Percentiles rank a stretch among this genome's conserved stretches.
Evolutionary conservation across 53 echinoderm and acorn worm genomes (phyloP).

Genomic region (Echinarachnius parma): DNA sequence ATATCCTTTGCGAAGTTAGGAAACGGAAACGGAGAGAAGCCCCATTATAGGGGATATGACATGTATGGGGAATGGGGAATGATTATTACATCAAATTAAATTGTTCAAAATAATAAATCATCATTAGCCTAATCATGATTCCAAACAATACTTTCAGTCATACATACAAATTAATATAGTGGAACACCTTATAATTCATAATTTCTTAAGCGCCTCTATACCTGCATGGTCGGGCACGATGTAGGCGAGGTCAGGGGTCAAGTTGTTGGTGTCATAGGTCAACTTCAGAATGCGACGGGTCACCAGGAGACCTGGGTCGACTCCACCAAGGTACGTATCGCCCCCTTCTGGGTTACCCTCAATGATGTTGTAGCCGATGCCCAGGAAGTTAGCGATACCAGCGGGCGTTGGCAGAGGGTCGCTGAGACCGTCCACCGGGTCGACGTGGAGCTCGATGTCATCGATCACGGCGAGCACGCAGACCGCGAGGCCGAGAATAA

Average conservation of each 20-base stretch:
- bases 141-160: no score
- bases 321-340: slow-evolving; percentile 44
- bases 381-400: slow-evolving; percentile 44
- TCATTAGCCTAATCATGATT: no score
- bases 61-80: no score
- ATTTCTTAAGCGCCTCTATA: no score
- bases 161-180: no score
- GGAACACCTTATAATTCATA: no score
- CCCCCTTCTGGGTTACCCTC: slow-evolving; percentile 70
- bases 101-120: no score
- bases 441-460: background rate
- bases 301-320: slow-evolving; percentile 67
- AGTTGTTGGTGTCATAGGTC: slow-evolving; percentile 43
- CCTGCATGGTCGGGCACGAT: slow-evolving; percentile 25
- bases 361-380: slow-evolving; percentile 63
- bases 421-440: background rate
- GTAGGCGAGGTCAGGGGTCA: slow-evolving; percentile 14
- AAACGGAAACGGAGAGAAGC: no score
- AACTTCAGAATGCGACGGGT: slow-evolving; percentile 56
- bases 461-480: background rate
- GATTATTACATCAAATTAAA: no score
- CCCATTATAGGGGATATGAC: no score
- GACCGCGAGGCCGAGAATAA: background rate
- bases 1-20: no score
- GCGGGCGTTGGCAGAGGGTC: slow-evolving; percentile 20